These are phyloP conservation scores for Perca flavescens DNA, from an alignment of 2,113 vertebrate genomes.

Conservation along the genomic window DNA sequence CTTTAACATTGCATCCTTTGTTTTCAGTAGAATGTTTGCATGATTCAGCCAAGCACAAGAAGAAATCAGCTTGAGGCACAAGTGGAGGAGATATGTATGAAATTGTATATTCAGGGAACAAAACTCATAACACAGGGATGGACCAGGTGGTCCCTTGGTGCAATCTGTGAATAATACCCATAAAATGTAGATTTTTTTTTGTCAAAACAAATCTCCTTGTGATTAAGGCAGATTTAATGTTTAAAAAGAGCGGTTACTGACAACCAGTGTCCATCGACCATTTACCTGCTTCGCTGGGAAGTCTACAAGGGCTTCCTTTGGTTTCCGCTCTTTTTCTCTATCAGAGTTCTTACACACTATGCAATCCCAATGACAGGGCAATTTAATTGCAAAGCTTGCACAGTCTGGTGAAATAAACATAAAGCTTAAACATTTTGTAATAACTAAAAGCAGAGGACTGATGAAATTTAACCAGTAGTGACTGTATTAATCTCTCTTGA, in stretches of 20 bases:
- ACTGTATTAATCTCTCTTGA: slow-evolving; percentile 67
- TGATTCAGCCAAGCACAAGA: slow-evolving; percentile 69
- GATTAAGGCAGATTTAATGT: slow-evolving; percentile 34
- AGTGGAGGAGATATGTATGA: slow-evolving; percentile 42
- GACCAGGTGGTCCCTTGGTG: slow-evolving; percentile 69
- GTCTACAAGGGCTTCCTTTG: slow-evolving; percentile 65
- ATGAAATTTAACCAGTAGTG: slow-evolving; percentile 60
- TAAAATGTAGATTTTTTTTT: slow-evolving; percentile 61
- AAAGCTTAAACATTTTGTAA: slow-evolving; percentile 73
- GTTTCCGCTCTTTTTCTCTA: slow-evolving; percentile 56
- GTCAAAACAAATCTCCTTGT: slow-evolving; percentile 39
- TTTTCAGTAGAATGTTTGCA: slow-evolving; percentile 67
- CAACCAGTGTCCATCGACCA: slow-evolving; percentile 48
- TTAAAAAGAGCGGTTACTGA: slow-evolving; percentile 44
- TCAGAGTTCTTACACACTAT: slow-evolving; percentile 78
- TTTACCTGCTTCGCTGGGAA: slow-evolving; percentile 62
- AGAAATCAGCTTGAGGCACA: slow-evolving; percentile 55
- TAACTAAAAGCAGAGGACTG: slow-evolving; percentile 60
- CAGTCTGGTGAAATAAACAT: slow-evolving; percentile 65
- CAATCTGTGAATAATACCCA: slow-evolving; percentile 71
- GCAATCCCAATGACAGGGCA: slow-evolving; percentile 77
- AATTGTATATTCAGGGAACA: slow-evolving; percentile 72
- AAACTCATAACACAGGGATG: slow-evolving; percentile 73
- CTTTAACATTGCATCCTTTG: slow-evolving; percentile 55
- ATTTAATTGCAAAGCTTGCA: slow-evolving; percentile 71